These are phyloP conservation scores for Eledona agricola DNA, from an alignment of 2,888 invertebrate genomes.

Conservation along the genomic window DNA sequence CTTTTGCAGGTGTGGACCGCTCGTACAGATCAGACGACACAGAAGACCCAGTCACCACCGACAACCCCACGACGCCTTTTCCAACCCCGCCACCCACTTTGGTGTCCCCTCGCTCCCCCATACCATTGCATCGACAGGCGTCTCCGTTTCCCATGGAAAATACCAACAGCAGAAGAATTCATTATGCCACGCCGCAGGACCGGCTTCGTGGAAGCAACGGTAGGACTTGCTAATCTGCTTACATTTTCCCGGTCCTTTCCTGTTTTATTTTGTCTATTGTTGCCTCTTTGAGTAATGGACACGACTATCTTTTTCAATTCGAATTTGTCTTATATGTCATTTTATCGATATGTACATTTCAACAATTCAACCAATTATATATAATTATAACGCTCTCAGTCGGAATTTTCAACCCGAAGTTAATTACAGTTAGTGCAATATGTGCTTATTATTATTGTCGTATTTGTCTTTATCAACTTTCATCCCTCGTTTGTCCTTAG, in stretches of 20 bases:
- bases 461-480: too few species aligned
- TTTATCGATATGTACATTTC: too few species aligned
- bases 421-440: too few species aligned
- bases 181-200: slow-evolving; percentile 63
- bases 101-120: slow-evolving; percentile 65
- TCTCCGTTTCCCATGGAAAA: slow-evolving; percentile 77
- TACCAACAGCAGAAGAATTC: slow-evolving; percentile 69
- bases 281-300: too few species aligned
- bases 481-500: too few species aligned
- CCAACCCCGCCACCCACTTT: slow-evolving; percentile 66
- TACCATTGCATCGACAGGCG: slow-evolving; percentile 72
- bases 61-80: slow-evolving; percentile 67
- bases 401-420: too few species aligned
- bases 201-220: slow-evolving; percentile 61
- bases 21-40: slow-evolving; percentile 80
- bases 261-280: background rate
- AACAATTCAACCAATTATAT: too few species aligned
- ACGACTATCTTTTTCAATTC: too few species aligned
- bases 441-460: too few species aligned
- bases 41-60: slow-evolving; percentile 67
- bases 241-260: too few species aligned
- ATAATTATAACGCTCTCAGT: too few species aligned
- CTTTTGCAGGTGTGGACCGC: slow-evolving; percentile 71
- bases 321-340: too few species aligned
- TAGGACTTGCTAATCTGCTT: slow-evolving; percentile 47